phyloP scores from a whole-genome alignment of 1,140 invertebrate species.

The Leptonema lineaticorne region DNA sequence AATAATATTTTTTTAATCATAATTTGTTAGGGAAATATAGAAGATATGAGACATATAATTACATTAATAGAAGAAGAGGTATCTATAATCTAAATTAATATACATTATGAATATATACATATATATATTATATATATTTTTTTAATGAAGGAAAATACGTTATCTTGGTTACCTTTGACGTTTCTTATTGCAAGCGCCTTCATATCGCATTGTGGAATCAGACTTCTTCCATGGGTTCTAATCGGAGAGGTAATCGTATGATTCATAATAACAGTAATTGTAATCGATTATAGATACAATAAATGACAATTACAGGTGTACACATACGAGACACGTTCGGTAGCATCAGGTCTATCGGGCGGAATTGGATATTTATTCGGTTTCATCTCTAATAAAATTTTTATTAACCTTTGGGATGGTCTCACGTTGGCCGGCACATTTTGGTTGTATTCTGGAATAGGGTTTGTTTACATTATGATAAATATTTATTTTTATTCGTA shows the following conservation, averaged over 20 bases:
- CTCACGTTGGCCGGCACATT: slow-evolving; percentile 64
- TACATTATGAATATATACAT: background rate
- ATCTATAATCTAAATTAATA: slow-evolving; percentile 45
- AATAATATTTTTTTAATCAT: background rate
- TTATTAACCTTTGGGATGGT: slow-evolving; percentile 57
- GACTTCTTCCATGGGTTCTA: slow-evolving; percentile 74
- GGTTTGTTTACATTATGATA: background rate
- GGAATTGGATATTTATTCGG: slow-evolving; percentile 65
- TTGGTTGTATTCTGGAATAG: slow-evolving; percentile 53
- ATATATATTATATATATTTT: background rate
- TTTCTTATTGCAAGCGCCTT: slow-evolving; percentile 68
- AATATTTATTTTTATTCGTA: background rate
- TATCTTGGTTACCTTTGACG: slow-evolving; percentile 68
- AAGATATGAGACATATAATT: background rate
- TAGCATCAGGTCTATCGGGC: slow-evolving; percentile 62
- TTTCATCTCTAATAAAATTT: slow-evolving; percentile 66
- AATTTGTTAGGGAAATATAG: background rate
- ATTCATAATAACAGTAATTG: background rate
- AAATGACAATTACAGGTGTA: slow-evolving; percentile 46
- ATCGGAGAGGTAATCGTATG: slow-evolving; percentile 64
- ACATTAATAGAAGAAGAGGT: slow-evolving; percentile 31
- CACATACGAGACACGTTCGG: slow-evolving; percentile 60
- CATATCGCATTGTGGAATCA: slow-evolving; percentile 67
- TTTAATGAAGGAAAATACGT: slow-evolving; percentile 53
- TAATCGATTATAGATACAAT: background rate